phyloP scores from a whole-genome alignment of 2,888 invertebrate genomes.

The Oscheius sp. region DNA sequence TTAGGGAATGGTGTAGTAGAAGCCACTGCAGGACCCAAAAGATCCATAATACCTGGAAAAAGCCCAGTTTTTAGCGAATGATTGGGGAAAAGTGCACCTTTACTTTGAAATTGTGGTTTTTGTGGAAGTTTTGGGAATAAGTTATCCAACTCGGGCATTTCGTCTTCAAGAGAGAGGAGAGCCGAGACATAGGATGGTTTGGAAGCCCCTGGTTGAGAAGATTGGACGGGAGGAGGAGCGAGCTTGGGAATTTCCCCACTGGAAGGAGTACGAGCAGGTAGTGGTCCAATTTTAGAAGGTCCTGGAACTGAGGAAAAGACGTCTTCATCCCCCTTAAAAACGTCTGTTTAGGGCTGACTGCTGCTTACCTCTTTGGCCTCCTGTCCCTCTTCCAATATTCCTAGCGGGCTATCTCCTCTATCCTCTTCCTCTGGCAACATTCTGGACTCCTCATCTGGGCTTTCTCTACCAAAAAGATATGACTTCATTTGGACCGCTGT shows the following conservation, averaged over 20 bases:
- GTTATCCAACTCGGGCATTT: slow-evolving; percentile 24
- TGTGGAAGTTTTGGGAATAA: slow-evolving; percentile 17
- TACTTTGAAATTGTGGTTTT: not conserved
- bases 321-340: slow-evolving; percentile 18
- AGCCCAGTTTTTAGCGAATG: not conserved
- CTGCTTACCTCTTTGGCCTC: slow-evolving; percentile 23
- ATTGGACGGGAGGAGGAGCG: slow-evolving; percentile 21
- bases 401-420: slow-evolving; percentile 47
- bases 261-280: not conserved
- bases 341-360: no score
- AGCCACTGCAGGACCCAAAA: slow-evolving; percentile 5
- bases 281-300: slow-evolving; percentile 15
- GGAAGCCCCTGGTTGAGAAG: not conserved
- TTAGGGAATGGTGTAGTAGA: not conserved
- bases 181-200: not conserved
- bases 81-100: not conserved
- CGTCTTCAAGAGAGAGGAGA: slow-evolving; percentile 23
- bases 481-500: slow-evolving; percentile 39
- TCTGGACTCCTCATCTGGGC: slow-evolving; percentile 43
- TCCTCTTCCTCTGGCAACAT: slow-evolving; percentile 38
- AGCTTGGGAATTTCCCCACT: not conserved
- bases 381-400: slow-evolving; percentile 28
- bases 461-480: slow-evolving; percentile 54
- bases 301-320: not conserved
- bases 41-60: slow-evolving; percentile 25